Conservation (phyloP, 1,140 invertebrate genomes). For the Drosophila nannoptera region DNA sequence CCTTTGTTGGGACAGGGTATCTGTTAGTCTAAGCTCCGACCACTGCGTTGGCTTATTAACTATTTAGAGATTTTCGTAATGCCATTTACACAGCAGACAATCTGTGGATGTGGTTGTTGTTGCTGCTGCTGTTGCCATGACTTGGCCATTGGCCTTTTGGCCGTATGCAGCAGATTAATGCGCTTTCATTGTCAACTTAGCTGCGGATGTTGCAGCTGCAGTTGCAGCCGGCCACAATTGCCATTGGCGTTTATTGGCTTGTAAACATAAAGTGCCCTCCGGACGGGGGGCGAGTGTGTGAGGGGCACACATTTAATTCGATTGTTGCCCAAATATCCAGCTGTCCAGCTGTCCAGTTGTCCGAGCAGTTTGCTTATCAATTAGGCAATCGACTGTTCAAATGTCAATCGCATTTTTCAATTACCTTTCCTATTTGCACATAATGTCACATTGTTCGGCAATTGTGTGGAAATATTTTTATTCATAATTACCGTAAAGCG, state of each 20-base stretch:
- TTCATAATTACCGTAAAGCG: conserved; percentile 61
- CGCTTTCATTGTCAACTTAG: conserved; percentile 53
- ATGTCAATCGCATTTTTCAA: conserved; percentile 48
- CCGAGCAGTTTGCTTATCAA: conserved; percentile 51
- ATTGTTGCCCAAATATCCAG: conserved; percentile 1
- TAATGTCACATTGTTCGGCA: conserved; percentile 44
- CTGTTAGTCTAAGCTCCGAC: background rate
- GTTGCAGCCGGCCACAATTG: conserved; percentile 10
- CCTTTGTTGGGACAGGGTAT: background rate
- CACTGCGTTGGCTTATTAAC: background rate
- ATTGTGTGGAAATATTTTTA: conserved; percentile 31
- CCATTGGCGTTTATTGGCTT: conserved; percentile 61
- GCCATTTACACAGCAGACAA: conserved; percentile 9
- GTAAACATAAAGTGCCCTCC: conserved; percentile 47
- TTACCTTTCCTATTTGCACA: conserved; percentile 48
- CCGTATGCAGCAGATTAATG: conserved; percentile 64
- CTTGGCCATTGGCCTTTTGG: conserved; percentile 29
- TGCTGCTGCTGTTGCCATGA: background rate
- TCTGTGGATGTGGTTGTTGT: background rate
- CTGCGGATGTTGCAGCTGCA: conserved; percentile 33
- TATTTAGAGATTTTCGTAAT: background rate
- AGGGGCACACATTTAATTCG: conserved; percentile 4
- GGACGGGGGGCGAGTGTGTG: background rate
- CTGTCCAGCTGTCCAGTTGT: background rate
- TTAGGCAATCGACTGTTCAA: conserved; percentile 51